A percentile compares a stretch with the other conserved stretches of the same genome.
Conservation (phyloP, 2,797 vertebrate genomes). For the Lithobates pipiens region DNA sequence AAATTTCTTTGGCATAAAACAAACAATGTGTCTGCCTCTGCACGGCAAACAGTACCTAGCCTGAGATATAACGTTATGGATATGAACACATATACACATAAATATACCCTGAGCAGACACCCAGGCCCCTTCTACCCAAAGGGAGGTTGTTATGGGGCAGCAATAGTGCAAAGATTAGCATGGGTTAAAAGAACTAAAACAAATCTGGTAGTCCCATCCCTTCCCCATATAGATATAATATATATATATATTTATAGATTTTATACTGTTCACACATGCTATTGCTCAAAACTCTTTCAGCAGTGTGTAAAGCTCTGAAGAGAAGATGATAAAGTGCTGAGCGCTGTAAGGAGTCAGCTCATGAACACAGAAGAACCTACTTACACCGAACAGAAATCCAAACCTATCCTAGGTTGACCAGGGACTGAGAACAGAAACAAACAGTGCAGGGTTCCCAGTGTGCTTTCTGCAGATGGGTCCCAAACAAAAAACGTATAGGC, state of each 20-base stretch:
- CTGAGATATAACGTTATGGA: conserved; percentile 54
- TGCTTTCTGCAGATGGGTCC: conserved; percentile 31
- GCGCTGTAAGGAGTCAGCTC: conserved; percentile 48
- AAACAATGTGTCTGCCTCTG: conserved; percentile 21
- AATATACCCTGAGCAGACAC: conserved; percentile 56
- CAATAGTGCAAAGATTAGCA: conserved; percentile 60
- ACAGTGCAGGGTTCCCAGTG: conserved; percentile 25
- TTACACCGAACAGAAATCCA: conserved; percentile 7
- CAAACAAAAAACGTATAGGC: conserved; percentile 22
- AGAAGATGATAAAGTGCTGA: conserved; percentile 56
- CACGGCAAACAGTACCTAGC: conserved; percentile 30
- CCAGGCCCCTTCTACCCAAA: conserved; percentile 45
- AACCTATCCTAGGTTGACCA: background rate
- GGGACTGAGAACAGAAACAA: conserved; percentile 7
- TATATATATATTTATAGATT: background rate
- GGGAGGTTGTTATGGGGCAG: conserved; percentile 33
- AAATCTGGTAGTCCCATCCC: conserved; percentile 32
- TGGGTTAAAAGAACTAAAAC: conserved; percentile 43
- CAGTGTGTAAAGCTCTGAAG: conserved; percentile 45
- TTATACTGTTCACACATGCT: conserved; percentile 45
- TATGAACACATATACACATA: conserved; percentile 46
- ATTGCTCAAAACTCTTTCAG: conserved; percentile 21
- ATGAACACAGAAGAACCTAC: conserved; percentile 35
- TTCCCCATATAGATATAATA: conserved; percentile 15
- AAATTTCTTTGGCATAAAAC: conserved; percentile 53